phyloP scores from a whole-genome alignment of 2,888 invertebrate genomes.

The Spodoptera picta region DNA sequence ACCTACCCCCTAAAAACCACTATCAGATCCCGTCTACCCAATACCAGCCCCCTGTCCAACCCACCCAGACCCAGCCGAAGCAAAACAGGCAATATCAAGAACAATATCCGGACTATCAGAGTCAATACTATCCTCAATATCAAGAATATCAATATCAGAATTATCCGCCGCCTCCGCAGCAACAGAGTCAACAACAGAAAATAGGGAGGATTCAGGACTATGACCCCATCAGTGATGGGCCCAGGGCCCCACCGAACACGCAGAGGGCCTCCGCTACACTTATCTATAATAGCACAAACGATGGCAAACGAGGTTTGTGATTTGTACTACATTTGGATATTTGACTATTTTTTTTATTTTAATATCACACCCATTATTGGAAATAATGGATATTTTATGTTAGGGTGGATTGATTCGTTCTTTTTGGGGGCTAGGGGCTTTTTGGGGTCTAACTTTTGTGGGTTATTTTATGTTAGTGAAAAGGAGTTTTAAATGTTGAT shows the following conservation, averaged over 20 bases:
- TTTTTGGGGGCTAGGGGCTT: too few species aligned
- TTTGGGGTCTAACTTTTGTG: too few species aligned
- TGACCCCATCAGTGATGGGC: conserved; percentile 92
- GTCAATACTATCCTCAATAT: conserved; percentile 70
- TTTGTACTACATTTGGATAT: neutral
- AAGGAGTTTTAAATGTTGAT: too few species aligned
- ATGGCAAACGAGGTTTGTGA: conserved; percentile 78
- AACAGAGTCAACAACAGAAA: conserved; percentile 69
- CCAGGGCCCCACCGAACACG: conserved; percentile 91
- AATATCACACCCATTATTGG: too few species aligned
- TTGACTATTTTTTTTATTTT: neutral
- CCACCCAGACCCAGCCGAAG: conserved; percentile 17
- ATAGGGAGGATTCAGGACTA: conserved; percentile 94
- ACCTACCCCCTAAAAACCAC: conserved; percentile 79
- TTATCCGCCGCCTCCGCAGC: conserved; percentile 52
- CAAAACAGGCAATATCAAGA: conserved; percentile 63
- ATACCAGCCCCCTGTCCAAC: conserved; percentile 57
- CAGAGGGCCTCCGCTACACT: conserved; percentile 94
- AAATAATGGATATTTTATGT: too few species aligned
- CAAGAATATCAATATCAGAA: conserved; percentile 69
- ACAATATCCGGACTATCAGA: conserved; percentile 31
- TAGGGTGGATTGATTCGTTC: too few species aligned
- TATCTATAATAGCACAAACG: conserved; percentile 91
- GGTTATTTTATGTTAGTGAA: too few species aligned
- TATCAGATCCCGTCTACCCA: conserved; percentile 75